Evolutionary conservation across 23 tunicate genomes (phyloP).

Genomic region (Styela clava): DNA sequence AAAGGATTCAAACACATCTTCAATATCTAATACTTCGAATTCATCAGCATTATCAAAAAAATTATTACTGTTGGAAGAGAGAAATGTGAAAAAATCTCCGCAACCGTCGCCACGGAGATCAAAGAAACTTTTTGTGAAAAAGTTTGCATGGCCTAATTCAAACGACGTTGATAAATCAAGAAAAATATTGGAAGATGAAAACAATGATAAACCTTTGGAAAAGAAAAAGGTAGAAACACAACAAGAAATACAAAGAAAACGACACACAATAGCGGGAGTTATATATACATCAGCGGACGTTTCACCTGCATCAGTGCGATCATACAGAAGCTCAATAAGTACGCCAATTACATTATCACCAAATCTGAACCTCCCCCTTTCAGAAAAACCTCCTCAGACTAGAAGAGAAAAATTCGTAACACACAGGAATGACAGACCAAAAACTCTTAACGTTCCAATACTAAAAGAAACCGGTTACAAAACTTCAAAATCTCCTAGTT

Average conservation of each 20-base stretch:
- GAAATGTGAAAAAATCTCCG: background rate
- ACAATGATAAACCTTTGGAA: background rate
- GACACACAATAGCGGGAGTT: background rate
- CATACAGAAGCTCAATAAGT: background rate
- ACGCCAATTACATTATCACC: background rate
- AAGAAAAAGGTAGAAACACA: background rate
- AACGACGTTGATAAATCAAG: background rate
- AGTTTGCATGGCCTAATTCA: background rate
- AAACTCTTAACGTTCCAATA: background rate
- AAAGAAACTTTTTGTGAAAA: background rate
- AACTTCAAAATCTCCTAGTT: background rate
- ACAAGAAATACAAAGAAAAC: background rate
- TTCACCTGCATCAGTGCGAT: background rate
- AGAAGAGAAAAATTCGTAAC: background rate
- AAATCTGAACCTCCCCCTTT: background rate
- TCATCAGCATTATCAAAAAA: conserved; percentile 19
- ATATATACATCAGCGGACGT: background rate
- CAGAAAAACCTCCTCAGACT: background rate
- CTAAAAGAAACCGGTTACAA: background rate
- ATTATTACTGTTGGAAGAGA: background rate
- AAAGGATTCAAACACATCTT: conserved; percentile 3
- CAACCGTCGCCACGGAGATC: conserved; percentile 4
- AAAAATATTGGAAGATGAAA: too few species aligned
- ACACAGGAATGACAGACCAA: background rate
- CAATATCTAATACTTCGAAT: background rate